A percentile compares a stretch with the other conserved stretches of the same genome.
These are phyloP conservation scores for Brachionus angularis DNA, from an alignment of 1,140 invertebrate genomes.

Conservation along the genomic window DNA sequence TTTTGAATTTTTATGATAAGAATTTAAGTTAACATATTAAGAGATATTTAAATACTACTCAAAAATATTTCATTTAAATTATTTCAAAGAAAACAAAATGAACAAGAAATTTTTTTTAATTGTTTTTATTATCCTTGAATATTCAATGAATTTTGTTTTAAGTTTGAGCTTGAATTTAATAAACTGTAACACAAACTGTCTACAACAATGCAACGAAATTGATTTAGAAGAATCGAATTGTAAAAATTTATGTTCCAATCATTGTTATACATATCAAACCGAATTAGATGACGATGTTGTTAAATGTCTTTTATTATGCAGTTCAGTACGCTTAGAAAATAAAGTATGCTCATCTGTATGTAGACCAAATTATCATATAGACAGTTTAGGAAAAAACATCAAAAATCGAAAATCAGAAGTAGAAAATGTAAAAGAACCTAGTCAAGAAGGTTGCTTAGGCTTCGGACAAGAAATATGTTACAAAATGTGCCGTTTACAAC, in stretches of 20 bases:
- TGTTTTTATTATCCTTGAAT: too few species aligned
- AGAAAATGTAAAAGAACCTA: background rate
- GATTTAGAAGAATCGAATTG: background rate
- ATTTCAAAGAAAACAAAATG: too few species aligned
- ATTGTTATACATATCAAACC: background rate
- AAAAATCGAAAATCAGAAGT: too few species aligned
- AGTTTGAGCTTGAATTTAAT: too few species aligned
- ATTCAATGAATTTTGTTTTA: too few species aligned
- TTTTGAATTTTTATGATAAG: too few species aligned
- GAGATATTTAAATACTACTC: too few species aligned
- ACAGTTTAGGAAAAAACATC: too few species aligned
- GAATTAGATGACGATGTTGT: background rate
- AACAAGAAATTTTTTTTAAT: too few species aligned
- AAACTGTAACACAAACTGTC: background rate
- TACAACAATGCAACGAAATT: background rate
- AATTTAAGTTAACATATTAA: too few species aligned
- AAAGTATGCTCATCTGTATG: background rate
- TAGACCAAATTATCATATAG: background rate
- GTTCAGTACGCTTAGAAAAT: background rate
- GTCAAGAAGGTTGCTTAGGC: slow-evolving; percentile 1
- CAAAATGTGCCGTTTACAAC: slow-evolving; percentile 1
- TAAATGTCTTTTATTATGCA: background rate
- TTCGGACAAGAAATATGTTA: slow-evolving; percentile 29
- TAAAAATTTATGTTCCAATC: background rate
- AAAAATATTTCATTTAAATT: too few species aligned